Evolutionary conservation across 2,797 vertebrate species (phyloP).

Genomic region (Rhinella marina): DNA sequence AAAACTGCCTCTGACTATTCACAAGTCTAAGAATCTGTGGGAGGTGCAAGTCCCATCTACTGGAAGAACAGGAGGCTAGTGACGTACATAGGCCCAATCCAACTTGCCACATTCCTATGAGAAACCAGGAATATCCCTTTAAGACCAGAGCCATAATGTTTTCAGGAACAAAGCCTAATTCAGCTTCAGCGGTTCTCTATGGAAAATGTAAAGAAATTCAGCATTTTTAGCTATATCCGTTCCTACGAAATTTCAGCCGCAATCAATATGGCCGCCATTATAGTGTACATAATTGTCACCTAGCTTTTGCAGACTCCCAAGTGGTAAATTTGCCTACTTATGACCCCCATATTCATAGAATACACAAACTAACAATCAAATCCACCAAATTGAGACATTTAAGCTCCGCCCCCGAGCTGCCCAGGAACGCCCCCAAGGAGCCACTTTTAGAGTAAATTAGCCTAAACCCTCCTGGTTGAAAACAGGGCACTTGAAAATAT

Average conservation of each 20-base stretch:
- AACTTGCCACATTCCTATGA: background rate
- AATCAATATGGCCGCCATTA: background rate
- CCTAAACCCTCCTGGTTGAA: too few relatives aligned
- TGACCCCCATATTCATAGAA: background rate
- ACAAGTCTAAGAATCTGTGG: background rate
- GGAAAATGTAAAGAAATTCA: background rate
- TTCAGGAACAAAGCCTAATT: background rate
- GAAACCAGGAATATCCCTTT: background rate
- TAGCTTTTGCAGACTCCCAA: background rate
- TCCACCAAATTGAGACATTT: too few relatives aligned
- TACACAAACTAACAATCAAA: too few relatives aligned
- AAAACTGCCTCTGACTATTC: background rate
- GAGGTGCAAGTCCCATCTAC: background rate
- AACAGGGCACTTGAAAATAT: background rate
- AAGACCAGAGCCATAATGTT: background rate
- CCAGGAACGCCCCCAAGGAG: too few relatives aligned
- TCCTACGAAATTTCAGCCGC: too few relatives aligned
- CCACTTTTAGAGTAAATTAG: too few relatives aligned
- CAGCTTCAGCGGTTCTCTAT: background rate
- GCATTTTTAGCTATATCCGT: background rate
- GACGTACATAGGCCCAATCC: background rate
- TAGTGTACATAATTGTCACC: background rate
- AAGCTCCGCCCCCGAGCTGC: too few relatives aligned
- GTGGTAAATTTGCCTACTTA: background rate
- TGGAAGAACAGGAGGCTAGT: background rate